phyloP scores from a whole-genome alignment of 2,797 vertebrate genomes.

The Mus spretus region DNA sequence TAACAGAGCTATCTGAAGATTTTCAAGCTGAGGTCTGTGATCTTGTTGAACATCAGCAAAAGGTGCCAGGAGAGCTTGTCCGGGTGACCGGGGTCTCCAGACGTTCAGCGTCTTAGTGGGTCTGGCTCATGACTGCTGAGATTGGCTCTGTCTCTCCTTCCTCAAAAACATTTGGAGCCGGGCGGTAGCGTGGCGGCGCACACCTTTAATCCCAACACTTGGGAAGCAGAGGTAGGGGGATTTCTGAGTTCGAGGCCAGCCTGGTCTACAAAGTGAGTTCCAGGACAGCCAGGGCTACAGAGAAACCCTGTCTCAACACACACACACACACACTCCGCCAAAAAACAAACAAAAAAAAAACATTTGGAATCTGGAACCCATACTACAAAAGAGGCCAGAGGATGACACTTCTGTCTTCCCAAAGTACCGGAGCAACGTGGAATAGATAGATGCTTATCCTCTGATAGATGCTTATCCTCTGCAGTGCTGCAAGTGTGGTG shows the following conservation, averaged over 20 bases:
- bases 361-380: neutral
- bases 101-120: neutral
- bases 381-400: conserved; percentile 2
- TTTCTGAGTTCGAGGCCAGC: too few relatives aligned
- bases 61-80: neutral
- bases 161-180: neutral
- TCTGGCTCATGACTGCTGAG: neutral
- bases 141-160: neutral
- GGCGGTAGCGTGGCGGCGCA: too few relatives aligned
- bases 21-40: neutral
- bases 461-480: neutral
- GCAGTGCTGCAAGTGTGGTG: neutral
- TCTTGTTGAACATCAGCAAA: neutral
- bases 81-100: neutral
- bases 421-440: neutral
- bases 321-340: too few relatives aligned
- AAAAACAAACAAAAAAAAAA: too few relatives aligned
- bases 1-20: neutral
- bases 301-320: too few relatives aligned
- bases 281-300: too few relatives aligned
- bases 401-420: neutral
- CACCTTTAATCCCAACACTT: too few relatives aligned
- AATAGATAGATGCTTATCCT: neutral
- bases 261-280: too few relatives aligned
- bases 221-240: too few relatives aligned